Base-by-base conservation (phyloP, 30 jellyfish, hydroid and myxozoan genomes). In the Aurelia aurita region DNA sequence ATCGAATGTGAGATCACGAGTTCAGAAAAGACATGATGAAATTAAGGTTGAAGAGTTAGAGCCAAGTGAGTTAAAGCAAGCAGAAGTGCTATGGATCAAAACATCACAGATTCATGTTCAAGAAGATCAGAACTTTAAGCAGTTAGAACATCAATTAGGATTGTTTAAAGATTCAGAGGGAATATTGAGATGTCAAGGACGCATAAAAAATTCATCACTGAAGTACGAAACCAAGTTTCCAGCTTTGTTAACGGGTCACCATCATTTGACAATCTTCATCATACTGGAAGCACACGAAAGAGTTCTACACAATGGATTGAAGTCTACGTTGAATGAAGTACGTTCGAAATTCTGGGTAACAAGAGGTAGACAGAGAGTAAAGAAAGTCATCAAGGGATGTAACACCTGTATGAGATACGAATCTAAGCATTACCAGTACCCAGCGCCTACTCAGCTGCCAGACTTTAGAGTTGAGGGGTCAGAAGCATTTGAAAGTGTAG, bases 381-480 rank as follows among this genome's bases (percentile, higher is more conserved):
- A 60, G 67, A 61, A 61, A 58, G 47, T 19, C 0, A 58, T 43
- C 53, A 77, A 45, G 43, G 47, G 28, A 35, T 62, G 86, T 19
- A 43, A 65, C 74, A 62, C 84, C 59, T 65, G 90, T 49, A 80
- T 23, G 60, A 80, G 90, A 66, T 80, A 0, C 2, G 83, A 66
- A 43, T 46, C 84, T n/a, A 47, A 45, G 28, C 79, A 64, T 58
- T 55, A 35, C 74, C 82, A 66, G 29, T 80, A 80, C 59, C 90
- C 72, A 80, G 86, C 73, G 29, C 77, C 83, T 65, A 72, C 73
- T 25, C 58, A 64, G 57, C 85, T 80, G 74, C 85, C 83, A 63
- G 58, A 66, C 31, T 74, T 62, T 80, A 34, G 90, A 45, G 74
- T 66, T 62, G 83, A 80, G 26, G 83, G 89, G 21, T 23, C 71